Evolutionary conservation across 2,888 invertebrate genomes (phyloP).

Genomic region (Neoaliturus tenellus): DNA sequence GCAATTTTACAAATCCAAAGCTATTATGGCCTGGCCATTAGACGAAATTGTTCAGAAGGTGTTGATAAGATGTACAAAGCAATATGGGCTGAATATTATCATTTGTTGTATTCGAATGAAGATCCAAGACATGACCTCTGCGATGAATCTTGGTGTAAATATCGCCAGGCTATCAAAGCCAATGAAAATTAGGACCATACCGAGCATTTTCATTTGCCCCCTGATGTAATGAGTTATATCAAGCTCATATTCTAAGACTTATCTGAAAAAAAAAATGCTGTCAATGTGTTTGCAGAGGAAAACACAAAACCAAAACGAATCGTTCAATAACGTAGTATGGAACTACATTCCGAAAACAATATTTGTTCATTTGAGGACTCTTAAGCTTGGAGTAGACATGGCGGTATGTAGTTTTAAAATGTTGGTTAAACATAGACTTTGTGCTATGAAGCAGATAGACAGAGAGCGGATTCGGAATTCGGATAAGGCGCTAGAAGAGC

Average conservation of each 20-base stretch:
- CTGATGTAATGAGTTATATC: conserved; percentile 16
- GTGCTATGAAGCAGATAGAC: conserved; percentile 4
- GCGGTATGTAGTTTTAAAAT: conserved; percentile 32
- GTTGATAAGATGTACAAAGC: conserved; percentile 65
- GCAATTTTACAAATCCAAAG: conserved; percentile 22
- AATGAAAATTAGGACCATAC: not conserved
- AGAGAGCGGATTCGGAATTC: not conserved
- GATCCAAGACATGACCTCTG: not conserved
- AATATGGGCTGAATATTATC: conserved; percentile 66
- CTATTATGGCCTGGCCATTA: conserved; percentile 13
- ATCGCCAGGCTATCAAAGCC: not conserved
- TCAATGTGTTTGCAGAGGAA: conserved; percentile 36
- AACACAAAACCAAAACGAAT: conserved; percentile 43
- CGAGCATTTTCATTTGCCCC: conserved; percentile 29
- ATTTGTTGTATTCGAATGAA: conserved; percentile 48
- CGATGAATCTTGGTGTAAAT: conserved; percentile 15
- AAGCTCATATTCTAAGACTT: conserved; percentile 38
- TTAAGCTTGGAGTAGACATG: conserved; percentile 20
- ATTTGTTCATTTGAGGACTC: conserved; percentile 19
- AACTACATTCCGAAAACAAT: conserved; percentile 32
- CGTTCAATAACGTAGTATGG: conserved; percentile 48
- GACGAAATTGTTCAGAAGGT: not conserved
- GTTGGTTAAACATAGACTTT: not conserved
- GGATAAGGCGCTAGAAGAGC: not conserved
- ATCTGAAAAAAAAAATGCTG: not conserved